Evolutionary conservation across 2,113 vertebrate genomes (phyloP), one percentile per base, ranked within the genome.

Genomic region (Gallinago paraguaiae): DNA sequence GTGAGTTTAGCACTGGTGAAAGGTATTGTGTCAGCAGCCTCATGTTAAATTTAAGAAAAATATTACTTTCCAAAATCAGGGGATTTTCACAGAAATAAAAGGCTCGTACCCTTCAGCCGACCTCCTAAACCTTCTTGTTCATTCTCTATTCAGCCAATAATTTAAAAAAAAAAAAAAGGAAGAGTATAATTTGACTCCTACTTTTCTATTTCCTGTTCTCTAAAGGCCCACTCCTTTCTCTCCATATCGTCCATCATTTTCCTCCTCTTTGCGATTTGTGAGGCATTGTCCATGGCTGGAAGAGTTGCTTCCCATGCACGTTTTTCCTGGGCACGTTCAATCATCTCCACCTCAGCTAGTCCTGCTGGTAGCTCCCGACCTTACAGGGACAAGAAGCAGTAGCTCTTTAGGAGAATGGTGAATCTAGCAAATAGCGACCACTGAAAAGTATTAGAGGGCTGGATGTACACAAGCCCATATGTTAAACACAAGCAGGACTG

Each of bases 181-280:
- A 68, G 51, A 60, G 11, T 25, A 70, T 23, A 64, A 82, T 1
- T 14, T 10, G 43, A 71, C 54, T 95, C 97, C 24, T 98, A 99
- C 99, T 98, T 99, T 76, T 99, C 96, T 39, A 99, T 99, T 97
- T 99, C 98, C 43, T 96, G 95, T 63, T 99, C 99, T 97, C 99
- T 98, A 77, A 99, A 99, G 92, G 98, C 98, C 99, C 99, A 99
- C 89, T 99, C 99, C 81, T 98, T 98, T 77, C 98, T 98, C 94
- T 99, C 99, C 99, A 99, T 99, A 17, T 97, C 98, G 17, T 99
- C 98, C 98, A 99, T 99, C 99, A 99, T 99, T 54, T 82, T 98
- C 86, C 98, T 97, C 93, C 99, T 98, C 95, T 98, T 99, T 9
- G 98, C 93, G 2, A 98, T 68, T 43, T 99, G 98, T 65, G 95